phyloP scores from a whole-genome alignment of 2,113 vertebrate species.

The Phyllostomus discolor region DNA sequence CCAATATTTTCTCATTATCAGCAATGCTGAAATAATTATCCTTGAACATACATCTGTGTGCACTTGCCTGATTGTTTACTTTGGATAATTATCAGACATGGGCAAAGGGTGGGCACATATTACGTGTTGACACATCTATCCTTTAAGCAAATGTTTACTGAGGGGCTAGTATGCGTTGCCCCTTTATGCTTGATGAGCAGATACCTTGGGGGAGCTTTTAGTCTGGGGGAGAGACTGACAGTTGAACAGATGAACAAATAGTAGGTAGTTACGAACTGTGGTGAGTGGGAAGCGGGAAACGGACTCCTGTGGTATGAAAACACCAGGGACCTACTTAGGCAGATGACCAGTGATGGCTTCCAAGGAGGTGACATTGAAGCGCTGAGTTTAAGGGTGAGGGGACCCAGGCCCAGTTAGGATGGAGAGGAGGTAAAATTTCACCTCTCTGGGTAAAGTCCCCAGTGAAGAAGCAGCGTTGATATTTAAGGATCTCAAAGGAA shows the following conservation, averaged over 20 bases:
- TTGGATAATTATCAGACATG: slow-evolving; percentile 26
- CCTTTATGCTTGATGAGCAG: neutral
- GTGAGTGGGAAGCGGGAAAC: neutral
- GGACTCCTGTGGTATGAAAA: neutral
- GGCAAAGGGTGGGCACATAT: neutral
- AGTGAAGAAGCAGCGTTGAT: neutral
- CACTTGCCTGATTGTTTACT: slow-evolving; percentile 26
- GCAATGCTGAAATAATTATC: slow-evolving; percentile 35
- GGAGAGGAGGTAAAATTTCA: neutral
- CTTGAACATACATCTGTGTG: slow-evolving; percentile 26
- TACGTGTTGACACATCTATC: neutral
- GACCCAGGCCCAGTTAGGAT: neutral
- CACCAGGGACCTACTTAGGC: neutral
- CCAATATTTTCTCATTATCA: slow-evolving; percentile 54
- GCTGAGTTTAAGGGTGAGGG: neutral
- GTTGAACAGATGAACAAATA: neutral
- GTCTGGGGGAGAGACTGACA: neutral
- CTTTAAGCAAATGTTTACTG: slow-evolving; percentile 20
- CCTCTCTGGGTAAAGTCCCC: neutral
- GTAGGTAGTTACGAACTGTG: neutral
- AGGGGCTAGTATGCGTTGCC: neutral
- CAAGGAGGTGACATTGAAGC: neutral
- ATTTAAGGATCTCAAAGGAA: neutral
- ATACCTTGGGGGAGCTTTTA: neutral
- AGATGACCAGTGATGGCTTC: neutral